Conservation (phyloP, 2,888 invertebrate genomes). For the Liopterus haemorrhoidalis region DNA sequence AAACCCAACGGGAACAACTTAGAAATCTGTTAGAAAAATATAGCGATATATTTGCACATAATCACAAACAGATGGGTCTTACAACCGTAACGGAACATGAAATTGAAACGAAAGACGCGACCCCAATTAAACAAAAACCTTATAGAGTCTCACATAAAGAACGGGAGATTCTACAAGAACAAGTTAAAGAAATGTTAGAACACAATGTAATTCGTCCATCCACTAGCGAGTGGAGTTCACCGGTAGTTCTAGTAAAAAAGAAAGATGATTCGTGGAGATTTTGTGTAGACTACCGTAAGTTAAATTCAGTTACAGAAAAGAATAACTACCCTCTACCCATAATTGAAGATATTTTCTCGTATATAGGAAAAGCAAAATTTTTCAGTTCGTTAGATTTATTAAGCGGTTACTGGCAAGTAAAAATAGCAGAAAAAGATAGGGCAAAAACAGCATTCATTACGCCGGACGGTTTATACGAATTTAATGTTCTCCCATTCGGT, state of each 20-base stretch:
- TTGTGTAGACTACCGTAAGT: slow-evolving; percentile 27
- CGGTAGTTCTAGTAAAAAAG: slow-evolving; percentile 24
- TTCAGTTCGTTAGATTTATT: slow-evolving; percentile 31
- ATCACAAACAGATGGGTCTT: slow-evolving; percentile 13
- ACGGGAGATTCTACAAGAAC: slow-evolving; percentile 23
- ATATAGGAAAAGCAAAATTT: slow-evolving; percentile 26
- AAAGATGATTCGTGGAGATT: slow-evolving; percentile 25
- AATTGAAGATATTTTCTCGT: slow-evolving; percentile 31
- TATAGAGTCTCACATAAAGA: slow-evolving; percentile 28
- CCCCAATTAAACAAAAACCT: slow-evolving; percentile 25
- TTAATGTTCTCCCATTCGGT: slow-evolving; percentile 31
- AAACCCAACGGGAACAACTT: not conserved
- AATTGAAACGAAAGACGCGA: slow-evolving; percentile 24
- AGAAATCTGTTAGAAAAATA: not conserved
- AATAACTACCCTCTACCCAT: slow-evolving; percentile 29
- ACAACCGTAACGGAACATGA: slow-evolving; percentile 21
- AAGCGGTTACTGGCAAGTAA: slow-evolving; percentile 30
- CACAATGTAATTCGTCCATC: slow-evolving; percentile 24
- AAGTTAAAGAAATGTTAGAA: slow-evolving; percentile 27
- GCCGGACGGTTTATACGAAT: slow-evolving; percentile 30
- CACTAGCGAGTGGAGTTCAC: slow-evolving; percentile 19
- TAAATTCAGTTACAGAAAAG: slow-evolving; percentile 27
- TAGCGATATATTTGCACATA: slow-evolving; percentile 24
- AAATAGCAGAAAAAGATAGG: too few relatives aligned
- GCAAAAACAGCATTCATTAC: slow-evolving; percentile 30